phyloP scores from a whole-genome alignment of 2,797 vertebrate species.

The Sparus aurata region DNA sequence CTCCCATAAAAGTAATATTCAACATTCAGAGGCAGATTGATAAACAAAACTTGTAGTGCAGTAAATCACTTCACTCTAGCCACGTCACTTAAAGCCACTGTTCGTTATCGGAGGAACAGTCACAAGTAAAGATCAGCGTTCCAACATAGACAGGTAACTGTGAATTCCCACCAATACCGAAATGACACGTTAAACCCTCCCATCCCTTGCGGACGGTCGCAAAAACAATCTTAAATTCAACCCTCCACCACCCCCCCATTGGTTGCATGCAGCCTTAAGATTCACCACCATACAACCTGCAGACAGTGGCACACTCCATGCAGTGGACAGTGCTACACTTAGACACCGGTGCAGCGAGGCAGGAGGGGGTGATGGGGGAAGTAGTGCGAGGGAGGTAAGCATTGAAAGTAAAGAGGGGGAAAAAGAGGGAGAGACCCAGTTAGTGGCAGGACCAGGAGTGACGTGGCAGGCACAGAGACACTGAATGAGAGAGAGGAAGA shows the following conservation, averaged over 20 bases:
- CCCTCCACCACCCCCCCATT: neutral
- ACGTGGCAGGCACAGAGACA: constrained; percentile 76
- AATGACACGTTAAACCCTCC: constrained; percentile 18
- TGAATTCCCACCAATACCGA: constrained; percentile 2
- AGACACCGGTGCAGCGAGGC: constrained; percentile 68
- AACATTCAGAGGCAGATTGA: neutral
- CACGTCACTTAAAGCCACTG: constrained; percentile 48
- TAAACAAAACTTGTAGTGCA: neutral
- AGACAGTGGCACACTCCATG: constrained; percentile 79
- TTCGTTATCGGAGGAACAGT: constrained; percentile 23
- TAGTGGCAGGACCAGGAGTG: constrained; percentile 78
- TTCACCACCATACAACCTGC: constrained; percentile 75
- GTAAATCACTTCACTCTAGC: constrained; percentile 45
- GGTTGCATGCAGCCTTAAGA: constrained; percentile 68
- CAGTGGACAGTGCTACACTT: constrained; percentile 75
- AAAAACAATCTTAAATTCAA: constrained; percentile 5
- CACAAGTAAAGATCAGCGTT: neutral
- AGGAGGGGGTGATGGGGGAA: constrained; percentile 40
- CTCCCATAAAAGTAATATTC: neutral
- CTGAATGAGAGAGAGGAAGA: constrained; percentile 54
- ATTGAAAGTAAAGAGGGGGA: constrained; percentile 55
- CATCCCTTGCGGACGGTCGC: constrained; percentile 17
- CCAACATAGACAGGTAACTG: neutral
- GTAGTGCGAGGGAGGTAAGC: constrained; percentile 44
- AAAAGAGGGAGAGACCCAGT: constrained; percentile 77